A percentile compares a stretch with the other conserved stretches of the same genome.
Evolutionary conservation across 2,797 vertebrate species (phyloP).

Genomic region (Ceryle rudis): DNA sequence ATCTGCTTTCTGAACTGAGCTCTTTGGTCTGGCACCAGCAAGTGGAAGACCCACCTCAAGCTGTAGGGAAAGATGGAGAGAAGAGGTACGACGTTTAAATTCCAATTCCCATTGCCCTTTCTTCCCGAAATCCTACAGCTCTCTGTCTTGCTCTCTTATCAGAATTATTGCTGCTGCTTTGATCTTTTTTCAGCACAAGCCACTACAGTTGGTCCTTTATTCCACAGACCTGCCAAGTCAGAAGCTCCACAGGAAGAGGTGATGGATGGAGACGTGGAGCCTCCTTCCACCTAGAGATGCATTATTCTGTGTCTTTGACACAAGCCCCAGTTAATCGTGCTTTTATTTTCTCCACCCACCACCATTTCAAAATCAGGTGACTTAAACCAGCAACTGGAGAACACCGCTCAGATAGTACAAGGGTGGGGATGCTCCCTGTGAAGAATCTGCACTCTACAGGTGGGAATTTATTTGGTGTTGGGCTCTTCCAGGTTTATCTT

Average conservation of each 20-base stretch:
- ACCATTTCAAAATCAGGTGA: background rate
- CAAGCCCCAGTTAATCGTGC: background rate
- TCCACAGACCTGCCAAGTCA: background rate
- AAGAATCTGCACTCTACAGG: background rate
- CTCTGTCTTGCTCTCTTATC: background rate
- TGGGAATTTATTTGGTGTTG: background rate
- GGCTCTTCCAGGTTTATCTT: background rate
- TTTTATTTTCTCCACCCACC: background rate
- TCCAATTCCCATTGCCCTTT: background rate
- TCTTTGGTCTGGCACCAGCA: background rate
- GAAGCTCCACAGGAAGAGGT: background rate
- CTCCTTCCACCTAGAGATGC: background rate
- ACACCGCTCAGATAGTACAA: rapidly evolving
- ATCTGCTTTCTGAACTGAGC: background rate
- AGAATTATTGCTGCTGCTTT: background rate
- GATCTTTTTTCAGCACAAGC: background rate
- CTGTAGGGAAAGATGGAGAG: rapidly evolving
- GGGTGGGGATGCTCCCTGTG: background rate
- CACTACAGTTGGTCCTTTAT: background rate
- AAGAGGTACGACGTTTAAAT: background rate
- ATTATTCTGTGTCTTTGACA: background rate
- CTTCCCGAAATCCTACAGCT: background rate
- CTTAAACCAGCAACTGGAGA: background rate
- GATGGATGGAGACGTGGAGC: background rate
- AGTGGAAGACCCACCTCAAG: background rate